These are phyloP conservation scores for Dicranocentrus wangi DNA, from an alignment of 2,888 invertebrate genomes.

Conservation along the genomic window DNA sequence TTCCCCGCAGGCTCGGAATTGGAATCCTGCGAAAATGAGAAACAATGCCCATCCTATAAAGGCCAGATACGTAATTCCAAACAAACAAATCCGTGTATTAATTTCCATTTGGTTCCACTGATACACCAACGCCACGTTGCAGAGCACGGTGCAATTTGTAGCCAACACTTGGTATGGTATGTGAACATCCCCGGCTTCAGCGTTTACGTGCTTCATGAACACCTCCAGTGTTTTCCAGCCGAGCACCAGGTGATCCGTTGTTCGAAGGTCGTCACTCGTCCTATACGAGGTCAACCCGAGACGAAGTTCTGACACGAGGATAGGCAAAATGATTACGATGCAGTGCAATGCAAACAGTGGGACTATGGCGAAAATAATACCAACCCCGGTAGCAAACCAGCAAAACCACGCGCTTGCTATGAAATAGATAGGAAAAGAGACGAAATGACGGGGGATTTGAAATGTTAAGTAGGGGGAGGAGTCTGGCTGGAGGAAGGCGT, in stretches of 20 bases:
- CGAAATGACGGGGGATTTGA: background rate
- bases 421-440: slow-evolving; percentile 15
- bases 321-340: background rate
- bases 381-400: background rate
- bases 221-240: background rate
- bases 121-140: background rate
- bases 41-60: background rate
- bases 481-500: slow-evolving; percentile 22
- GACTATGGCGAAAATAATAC: background rate
- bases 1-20: background rate
- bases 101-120: slow-evolving; percentile 6
- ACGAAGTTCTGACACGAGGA: background rate
- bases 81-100: background rate
- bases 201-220: background rate
- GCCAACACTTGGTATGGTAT: background rate
- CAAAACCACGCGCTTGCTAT: slow-evolving; percentile 2
- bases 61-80: background rate
- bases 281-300: background rate
- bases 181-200: background rate
- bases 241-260: background rate
- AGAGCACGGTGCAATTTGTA: background rate
- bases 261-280: background rate
- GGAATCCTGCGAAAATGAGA: background rate
- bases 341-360: background rate
- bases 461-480: slow-evolving; percentile 19